Evolutionary conservation across 2,888 invertebrate species (phyloP).

Genomic region (Lithodes maja): DNA sequence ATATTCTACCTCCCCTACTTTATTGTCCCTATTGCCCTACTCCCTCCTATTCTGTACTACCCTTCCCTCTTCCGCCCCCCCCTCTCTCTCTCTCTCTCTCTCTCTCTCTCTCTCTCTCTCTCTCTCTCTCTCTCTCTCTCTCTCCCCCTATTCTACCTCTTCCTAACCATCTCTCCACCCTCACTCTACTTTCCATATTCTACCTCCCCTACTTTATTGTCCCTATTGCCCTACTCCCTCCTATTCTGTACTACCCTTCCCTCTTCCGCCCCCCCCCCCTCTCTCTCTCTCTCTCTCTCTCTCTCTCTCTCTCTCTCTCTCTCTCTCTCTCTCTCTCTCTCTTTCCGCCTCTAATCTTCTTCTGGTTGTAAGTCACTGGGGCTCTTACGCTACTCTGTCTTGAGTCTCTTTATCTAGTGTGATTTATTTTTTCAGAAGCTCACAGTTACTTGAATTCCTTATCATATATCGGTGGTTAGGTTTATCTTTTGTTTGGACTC

Average conservation of each 20-base stretch:
- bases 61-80: neutral
- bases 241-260: neutral
- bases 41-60: neutral
- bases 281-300: neutral
- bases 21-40: neutral
- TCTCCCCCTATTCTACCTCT: neutral
- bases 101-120: neutral
- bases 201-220: neutral
- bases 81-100: neutral
- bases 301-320: neutral
- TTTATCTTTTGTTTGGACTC: no score
- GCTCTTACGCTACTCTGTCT: no score
- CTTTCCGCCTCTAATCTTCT: neutral
- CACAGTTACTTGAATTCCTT: no score
- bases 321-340: neutral
- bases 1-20: neutral
- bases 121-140: slow-evolving; percentile 1
- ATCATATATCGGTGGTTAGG: no score
- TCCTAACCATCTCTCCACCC: neutral
- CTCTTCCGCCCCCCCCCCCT: neutral
- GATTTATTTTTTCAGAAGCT: no score
- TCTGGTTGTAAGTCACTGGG: no score
- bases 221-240: neutral
- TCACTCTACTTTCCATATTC: neutral
- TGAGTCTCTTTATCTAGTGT: no score